A percentile compares a stretch with the other conserved stretches of the same genome.
Evolutionary conservation across 2,113 vertebrate genomes (phyloP).

Genomic region (Catharus fuscescens): DNA sequence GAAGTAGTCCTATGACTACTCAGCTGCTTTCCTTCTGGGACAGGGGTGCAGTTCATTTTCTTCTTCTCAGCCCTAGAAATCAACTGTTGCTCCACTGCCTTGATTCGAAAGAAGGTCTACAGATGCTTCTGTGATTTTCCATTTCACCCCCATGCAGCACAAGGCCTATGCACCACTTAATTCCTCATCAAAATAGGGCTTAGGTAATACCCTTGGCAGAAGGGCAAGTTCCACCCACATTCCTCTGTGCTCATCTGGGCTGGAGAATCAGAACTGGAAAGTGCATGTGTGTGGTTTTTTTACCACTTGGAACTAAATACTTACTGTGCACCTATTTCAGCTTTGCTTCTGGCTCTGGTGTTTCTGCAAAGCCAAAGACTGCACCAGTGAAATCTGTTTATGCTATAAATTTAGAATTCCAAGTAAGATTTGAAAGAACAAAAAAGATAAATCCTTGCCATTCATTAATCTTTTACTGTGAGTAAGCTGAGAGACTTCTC

Average conservation of each 20-base stretch:
- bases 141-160: not conserved
- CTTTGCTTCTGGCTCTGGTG: not conserved
- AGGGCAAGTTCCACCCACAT: conserved; percentile 61
- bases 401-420: not conserved
- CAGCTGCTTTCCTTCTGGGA: not conserved
- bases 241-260: conserved; percentile 59
- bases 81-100: rapidly evolving
- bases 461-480: not conserved
- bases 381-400: not conserved
- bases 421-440: not conserved
- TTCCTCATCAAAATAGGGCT: conserved; percentile 48
- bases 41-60: not conserved
- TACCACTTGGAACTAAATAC: not conserved
- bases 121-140: conserved; percentile 50
- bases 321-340: not conserved
- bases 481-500: not conserved
- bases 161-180: conserved; percentile 35
- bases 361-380: not conserved
- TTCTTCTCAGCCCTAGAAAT: not conserved
- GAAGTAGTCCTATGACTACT: not conserved
- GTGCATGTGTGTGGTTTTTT: not conserved
- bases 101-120: not conserved
- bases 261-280: conserved; percentile 38
- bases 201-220: conserved; percentile 63
- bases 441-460: not conserved